Evolutionary conservation across 2,888 invertebrate species (phyloP).

Genomic region (Xanthia togata): DNA sequence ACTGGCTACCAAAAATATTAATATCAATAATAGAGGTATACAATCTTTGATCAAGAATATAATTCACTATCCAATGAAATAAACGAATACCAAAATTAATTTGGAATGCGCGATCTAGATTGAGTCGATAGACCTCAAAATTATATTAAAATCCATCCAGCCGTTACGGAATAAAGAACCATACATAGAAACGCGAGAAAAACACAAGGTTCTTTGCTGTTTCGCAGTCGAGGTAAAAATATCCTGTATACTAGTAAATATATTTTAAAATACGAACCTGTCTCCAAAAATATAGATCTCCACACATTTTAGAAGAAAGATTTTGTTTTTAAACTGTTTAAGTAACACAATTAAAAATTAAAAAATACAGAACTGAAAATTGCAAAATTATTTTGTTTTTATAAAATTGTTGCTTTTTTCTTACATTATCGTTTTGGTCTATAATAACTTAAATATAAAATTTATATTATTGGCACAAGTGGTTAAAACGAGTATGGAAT

Average conservation of each 20-base stretch:
- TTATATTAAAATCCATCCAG: background rate
- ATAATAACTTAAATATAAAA: background rate
- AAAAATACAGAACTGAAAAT: background rate
- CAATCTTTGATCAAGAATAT: no score
- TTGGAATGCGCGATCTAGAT: no score
- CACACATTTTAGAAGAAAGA: conserved; percentile 16
- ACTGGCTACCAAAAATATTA: no score
- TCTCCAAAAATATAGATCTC: conserved; percentile 56
- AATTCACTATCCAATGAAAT: no score
- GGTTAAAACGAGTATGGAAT: background rate
- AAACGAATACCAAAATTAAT: no score
- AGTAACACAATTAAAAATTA: background rate
- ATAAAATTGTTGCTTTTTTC: background rate
- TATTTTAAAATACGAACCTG: conserved; percentile 45
- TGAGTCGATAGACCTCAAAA: background rate
- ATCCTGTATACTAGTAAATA: background rate
- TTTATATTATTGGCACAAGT: background rate
- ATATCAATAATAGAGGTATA: no score
- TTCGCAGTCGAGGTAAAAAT: background rate
- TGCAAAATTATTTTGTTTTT: background rate
- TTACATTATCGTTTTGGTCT: background rate
- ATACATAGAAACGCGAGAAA: background rate
- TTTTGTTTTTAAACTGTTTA: background rate
- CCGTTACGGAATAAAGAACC: background rate
- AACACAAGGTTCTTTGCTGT: background rate